These are phyloP conservation scores for Phaetusa simplex DNA, from an alignment of 2,113 vertebrate species.

Conservation along the genomic window DNA sequence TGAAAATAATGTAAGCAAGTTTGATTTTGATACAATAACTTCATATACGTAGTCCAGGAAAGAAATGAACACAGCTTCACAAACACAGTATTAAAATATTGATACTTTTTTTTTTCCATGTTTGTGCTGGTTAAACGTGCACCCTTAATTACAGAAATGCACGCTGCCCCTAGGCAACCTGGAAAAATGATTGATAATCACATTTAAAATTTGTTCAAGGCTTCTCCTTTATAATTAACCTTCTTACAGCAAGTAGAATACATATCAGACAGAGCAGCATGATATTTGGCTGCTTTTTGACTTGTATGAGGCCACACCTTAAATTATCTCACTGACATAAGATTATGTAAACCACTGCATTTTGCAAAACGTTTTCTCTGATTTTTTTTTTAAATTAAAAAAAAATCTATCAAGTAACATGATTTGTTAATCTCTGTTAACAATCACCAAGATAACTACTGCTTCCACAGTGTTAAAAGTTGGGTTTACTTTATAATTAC, in stretches of 20 bases:
- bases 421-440: background rate
- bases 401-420: background rate
- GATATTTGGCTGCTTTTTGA: background rate
- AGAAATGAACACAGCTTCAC: background rate
- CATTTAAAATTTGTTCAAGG: slow-evolving; percentile 35
- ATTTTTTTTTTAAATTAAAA: background rate
- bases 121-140: background rate
- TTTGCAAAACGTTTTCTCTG: background rate
- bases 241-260: background rate
- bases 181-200: background rate
- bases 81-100: background rate
- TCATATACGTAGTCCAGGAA: background rate
- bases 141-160: slow-evolving; percentile 33
- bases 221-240: slow-evolving; percentile 15
- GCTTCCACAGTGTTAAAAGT: background rate
- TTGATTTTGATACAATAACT: background rate
- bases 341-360: background rate
- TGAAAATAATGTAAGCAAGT: background rate
- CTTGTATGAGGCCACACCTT: background rate
- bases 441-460: background rate
- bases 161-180: background rate
- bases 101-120: background rate
- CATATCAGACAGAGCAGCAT: background rate
- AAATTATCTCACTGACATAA: background rate
- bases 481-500: background rate